Evolutionary conservation across 2,113 vertebrate species (phyloP), one percentile per base, ranked within the genome.

Genomic region (Cephalophus harveyi): DNA sequence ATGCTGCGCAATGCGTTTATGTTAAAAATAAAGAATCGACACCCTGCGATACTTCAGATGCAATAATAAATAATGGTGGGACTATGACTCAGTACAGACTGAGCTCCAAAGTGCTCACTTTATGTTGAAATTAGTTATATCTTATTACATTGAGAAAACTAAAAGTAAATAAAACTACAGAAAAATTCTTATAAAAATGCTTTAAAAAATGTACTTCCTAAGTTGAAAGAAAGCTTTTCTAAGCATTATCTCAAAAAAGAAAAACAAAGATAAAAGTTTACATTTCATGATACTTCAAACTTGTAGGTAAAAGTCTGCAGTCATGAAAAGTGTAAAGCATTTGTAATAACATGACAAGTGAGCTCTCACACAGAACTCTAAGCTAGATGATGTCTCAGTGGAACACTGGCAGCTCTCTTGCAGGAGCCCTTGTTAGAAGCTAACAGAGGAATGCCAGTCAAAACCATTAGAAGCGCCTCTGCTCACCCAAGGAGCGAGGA

Each of bases 371-470:
- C 36, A 71, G 57, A 30, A 13, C 12, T 4, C 1, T 10, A 17
- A 23, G n/a, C 21, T 1, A 0, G 43, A 23, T 0, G 5, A 0
- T 1, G n/a, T 1, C 28, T 21, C 27, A 7, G 2, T 2, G 28
- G 12, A 15, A 4, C 1, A 5, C 0, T 0, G 1, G 46, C 5
- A 8, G 28, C 33, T 30, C 55, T 11, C 54, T 6, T 6, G 0
- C 8, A 30, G 1, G 1, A 21, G 2, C 21, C 36, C 27, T 14
- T 1, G 28, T n/a, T 1, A 13, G 23, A n/a, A 23, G 57, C 25
- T 1, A 40, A 13, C 6, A 10, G 11, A 33, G 33, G 43, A 6
- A 27, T 0, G 46, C 36, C 33, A 48, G 12, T 12, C 27, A 15
- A 40, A 67, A 27, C 17, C 8, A 6, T 0, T 9, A 57, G 40